Base-by-base conservation (phyloP, 2,113 vertebrate genomes). In the Orientallactaga bullata region DNA sequence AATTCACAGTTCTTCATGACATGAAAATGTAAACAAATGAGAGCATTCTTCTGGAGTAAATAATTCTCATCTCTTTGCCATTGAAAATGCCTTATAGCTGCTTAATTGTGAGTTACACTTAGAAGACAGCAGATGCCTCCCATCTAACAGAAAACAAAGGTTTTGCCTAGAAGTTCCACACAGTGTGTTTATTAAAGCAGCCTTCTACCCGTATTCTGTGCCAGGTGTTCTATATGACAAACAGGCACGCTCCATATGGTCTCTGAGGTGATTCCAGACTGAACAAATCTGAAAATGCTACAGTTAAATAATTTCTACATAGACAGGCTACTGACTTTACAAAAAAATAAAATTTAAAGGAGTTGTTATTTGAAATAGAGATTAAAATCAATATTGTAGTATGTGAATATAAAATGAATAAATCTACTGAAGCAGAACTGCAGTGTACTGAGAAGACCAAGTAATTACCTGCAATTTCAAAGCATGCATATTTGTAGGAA, bases 221-320 rank as follows among this genome's bases (percentile, higher is more conserved):
- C 92, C 96, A 94, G 88, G 82, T 95, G 90, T 68, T 72, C 69
- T 58, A 78, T 69, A 61, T 72, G 47, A 82, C 91, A 77, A 94
- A 89, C 28, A 94, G 90, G 35, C 39, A 65, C 13, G 18, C 11
- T 78, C 88, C 94, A 80, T 93, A 96, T 91, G 95, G 3, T 97
- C 68, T 89, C 78, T 32, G 85, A 80, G 71, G 60, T 90, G 89
- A 91, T 55, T 90, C 60, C 65, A 95, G 88, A 85, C 71, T 90
- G 51, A 96, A 69, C 47, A 80, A 85, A 88, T 88, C 60, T 60
- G 88, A 89, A 89, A 97, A 85, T 47, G 23, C 37, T 91, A 35
- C 28, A 69, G 63, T 47, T 90, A 94, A 90, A 82, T 90, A 74
- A 85, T 85, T 28, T 81, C 88, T 47, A 85, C 60, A 21, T 26